Evolutionary conservation across 2,888 invertebrate species (phyloP).

Genomic region (Magallana nippona): DNA sequence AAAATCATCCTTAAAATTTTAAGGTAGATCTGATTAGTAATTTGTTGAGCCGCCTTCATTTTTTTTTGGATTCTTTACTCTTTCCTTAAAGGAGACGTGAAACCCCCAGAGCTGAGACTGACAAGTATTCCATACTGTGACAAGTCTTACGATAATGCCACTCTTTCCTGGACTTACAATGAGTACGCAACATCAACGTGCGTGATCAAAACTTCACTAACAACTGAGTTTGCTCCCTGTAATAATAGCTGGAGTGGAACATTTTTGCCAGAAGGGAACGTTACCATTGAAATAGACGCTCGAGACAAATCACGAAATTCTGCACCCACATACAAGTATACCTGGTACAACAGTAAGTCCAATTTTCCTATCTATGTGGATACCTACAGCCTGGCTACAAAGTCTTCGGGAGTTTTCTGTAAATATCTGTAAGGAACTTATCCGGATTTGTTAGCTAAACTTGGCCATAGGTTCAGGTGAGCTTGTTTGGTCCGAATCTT

Average conservation of each 20-base stretch:
- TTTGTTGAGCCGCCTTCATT: no score
- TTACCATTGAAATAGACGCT: neutral
- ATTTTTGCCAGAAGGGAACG: constrained; percentile 13
- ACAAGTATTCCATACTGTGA: neutral
- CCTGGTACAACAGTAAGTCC: constrained; percentile 6
- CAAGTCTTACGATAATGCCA: neutral
- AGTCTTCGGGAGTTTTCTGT: no score
- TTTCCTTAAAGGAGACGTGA: neutral
- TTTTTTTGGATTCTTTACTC: neutral
- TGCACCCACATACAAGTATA: neutral
- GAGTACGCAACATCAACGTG: neutral
- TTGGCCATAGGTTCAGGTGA: no score
- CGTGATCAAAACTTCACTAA: neutral
- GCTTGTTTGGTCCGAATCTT: no score
- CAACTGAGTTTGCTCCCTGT: neutral
- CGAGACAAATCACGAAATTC: neutral
- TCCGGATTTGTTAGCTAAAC: no score
- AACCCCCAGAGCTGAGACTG: neutral
- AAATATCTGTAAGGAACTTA: no score
- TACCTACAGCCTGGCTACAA: no score
- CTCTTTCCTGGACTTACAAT: constrained; percentile 3
- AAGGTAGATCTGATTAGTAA: neutral
- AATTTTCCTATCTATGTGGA: neutral
- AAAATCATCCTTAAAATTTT: neutral
- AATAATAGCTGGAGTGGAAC: neutral